phyloP scores from a whole-genome alignment of 2,888 invertebrate genomes.

The Tenthredo amoena region DNA sequence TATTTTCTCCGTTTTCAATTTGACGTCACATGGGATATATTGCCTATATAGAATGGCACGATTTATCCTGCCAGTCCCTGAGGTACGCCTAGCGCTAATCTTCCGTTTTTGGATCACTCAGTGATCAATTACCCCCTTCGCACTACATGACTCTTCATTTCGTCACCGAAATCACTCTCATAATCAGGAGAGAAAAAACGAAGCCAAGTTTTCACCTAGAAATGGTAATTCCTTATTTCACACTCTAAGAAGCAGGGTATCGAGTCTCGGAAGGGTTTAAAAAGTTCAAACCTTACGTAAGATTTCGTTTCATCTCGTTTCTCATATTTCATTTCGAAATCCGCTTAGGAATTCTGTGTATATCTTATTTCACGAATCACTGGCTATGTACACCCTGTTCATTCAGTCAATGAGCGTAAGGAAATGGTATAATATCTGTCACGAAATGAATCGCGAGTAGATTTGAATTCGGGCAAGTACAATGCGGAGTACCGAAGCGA shows the following conservation, averaged over 20 bases:
- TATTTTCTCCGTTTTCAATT: slow-evolving; percentile 50
- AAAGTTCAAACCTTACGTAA: neutral
- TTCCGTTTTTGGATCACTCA: slow-evolving; percentile 30
- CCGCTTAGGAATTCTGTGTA: neutral
- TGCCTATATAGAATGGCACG: slow-evolving; percentile 27
- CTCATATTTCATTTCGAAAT: neutral
- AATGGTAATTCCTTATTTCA: slow-evolving; percentile 1
- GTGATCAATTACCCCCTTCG: slow-evolving; percentile 15
- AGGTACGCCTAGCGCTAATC: slow-evolving; percentile 31
- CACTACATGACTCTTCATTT: slow-evolving; percentile 17
- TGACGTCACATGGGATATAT: slow-evolving; percentile 47
- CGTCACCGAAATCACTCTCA: neutral
- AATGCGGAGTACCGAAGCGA: neutral
- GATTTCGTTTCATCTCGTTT: neutral
- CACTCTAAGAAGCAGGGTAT: neutral
- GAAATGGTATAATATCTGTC: neutral
- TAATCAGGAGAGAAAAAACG: neutral
- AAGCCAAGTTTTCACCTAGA: neutral
- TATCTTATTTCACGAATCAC: neutral
- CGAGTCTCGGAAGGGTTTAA: neutral
- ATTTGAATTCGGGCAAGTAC: neutral
- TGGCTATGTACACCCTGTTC: neutral
- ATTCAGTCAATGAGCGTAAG: neutral
- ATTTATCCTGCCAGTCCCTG: slow-evolving; percentile 32
- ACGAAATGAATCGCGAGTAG: neutral